These are phyloP conservation scores for Rhagonycha lutea DNA, from an alignment of 2,888 invertebrate species.

Conservation along the genomic window DNA sequence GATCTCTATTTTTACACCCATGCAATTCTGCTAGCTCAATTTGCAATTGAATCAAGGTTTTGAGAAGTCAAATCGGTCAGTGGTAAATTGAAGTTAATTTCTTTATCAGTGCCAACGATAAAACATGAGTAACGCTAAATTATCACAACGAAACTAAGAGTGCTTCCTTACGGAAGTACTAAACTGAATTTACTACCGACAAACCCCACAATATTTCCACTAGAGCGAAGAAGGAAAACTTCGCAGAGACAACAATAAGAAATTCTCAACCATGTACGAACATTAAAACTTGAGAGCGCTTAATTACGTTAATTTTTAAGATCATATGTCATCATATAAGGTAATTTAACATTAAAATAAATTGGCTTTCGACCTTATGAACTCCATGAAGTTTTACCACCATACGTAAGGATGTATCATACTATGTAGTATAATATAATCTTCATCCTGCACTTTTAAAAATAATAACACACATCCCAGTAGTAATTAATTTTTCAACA, in stretches of 20 bases:
- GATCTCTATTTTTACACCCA: conserved; percentile 4
- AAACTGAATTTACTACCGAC: not conserved
- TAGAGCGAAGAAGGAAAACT: not conserved
- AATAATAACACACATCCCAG: not conserved
- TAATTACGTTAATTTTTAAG: not conserved
- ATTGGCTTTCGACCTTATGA: not conserved
- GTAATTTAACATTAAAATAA: not conserved
- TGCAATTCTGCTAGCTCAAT: not conserved
- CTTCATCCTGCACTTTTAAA: conserved; percentile 9
- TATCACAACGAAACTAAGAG: not conserved
- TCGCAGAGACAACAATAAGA: not conserved
- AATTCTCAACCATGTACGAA: not conserved
- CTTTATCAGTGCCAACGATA: not conserved
- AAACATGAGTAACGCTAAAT: not conserved
- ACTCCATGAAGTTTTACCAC: not conserved
- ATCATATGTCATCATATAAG: conserved; percentile 1
- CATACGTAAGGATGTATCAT: not conserved
- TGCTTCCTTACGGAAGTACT: not conserved
- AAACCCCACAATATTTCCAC: not conserved
- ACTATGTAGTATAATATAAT: not conserved
- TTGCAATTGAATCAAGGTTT: not conserved
- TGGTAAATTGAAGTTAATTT: not conserved
- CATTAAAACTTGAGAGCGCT: not conserved
- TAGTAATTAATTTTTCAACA: not conserved
- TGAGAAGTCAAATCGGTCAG: not conserved